Conservation (phyloP, 1,140 invertebrate species). For the Drosophila lacertosa region DNA sequence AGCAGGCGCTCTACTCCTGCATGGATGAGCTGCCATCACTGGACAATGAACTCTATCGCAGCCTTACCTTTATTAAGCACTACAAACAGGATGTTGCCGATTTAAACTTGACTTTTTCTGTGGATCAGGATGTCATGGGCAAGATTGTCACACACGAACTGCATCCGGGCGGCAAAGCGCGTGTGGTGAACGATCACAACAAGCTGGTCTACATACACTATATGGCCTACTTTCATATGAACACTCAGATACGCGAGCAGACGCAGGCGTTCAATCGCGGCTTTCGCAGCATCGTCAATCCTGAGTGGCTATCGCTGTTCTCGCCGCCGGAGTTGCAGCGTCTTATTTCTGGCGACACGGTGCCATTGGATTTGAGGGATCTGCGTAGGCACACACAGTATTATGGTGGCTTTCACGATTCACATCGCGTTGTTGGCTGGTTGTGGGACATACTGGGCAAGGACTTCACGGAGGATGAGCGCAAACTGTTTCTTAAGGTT, state of each 20-base stretch:
- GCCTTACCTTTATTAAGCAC: slow-evolving; percentile 98
- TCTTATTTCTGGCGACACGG: slow-evolving; percentile 95
- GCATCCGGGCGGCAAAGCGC: slow-evolving; percentile 95
- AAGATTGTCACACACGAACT: slow-evolving; percentile 95
- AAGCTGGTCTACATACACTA: slow-evolving; percentile 95
- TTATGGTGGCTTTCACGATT: slow-evolving; percentile 99
- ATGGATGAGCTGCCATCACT: slow-evolving; percentile 98
- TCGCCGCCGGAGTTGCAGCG: slow-evolving; percentile 98
- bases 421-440: slow-evolving; percentile 98
- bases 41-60: slow-evolving; percentile 97
- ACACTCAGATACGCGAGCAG: slow-evolving; percentile 98
- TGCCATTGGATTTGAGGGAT: slow-evolving; percentile 95
- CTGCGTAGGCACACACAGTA: slow-evolving; percentile 97
- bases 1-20: slow-evolving; percentile 95
- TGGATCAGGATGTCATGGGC: slow-evolving; percentile 98
- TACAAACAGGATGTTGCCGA: slow-evolving; percentile 95
- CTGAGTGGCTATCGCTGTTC: slow-evolving; percentile 97
- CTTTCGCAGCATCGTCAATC: slow-evolving; percentile 97
- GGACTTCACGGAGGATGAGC: slow-evolving; percentile 96
- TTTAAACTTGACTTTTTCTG: slow-evolving; percentile 97
- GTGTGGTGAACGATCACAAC: slow-evolving; percentile 98
- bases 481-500: slow-evolving; percentile 96
- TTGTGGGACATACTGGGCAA: slow-evolving; percentile 99
- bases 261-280: slow-evolving; percentile 98
- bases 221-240: slow-evolving; percentile 99